Base-by-base conservation (phyloP, 2,797 vertebrate species). In the Pseudopleuronectes americanus region DNA sequence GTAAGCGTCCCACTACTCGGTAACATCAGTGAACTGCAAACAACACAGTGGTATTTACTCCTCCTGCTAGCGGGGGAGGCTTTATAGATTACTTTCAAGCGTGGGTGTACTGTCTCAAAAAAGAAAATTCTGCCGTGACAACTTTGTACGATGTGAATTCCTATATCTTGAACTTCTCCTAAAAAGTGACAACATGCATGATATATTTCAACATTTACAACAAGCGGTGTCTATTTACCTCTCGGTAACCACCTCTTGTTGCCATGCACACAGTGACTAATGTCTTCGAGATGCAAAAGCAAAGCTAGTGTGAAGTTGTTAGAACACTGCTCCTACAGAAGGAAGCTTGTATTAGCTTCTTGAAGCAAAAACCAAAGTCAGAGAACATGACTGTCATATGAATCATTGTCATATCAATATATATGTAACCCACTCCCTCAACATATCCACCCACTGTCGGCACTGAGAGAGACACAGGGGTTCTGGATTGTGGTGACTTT, bases 21-120 rank as follows among this genome's bases (percentile, higher is more conserved):
- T 43, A 52, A 64, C 36, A 63, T 76, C 70, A 74, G 52, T 66
- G n/a, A 61, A 48, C 36, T 56, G 12, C 45, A 61, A 22, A 69
- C 36, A 55, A 47, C 52, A 64, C 14, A 36, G 28, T 1, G 0
- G 41, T 62, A 51, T 70, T 83, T 68, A 41, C 21, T 36, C 72
- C 61, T 28, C 26, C 43, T 28, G 63, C 7, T 26, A 7, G n/a
- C 19, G 19, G 17, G 47, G 43, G 43, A 45, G 43, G 43, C 17
- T 45, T 19, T 19, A 19, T 45, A 13, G 23, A 45, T 24, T 28
- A 43, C 24, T 60, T 54, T 49, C 12, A 8, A 60, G 53, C 21
- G 12, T 53, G 16, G 22, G 43, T 22, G 13, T 45, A 51, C 49
- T 24, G 22, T 24, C 3, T 12, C 4, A 43, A 19, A 28, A 58